Conservation (phyloP, 2,797 vertebrate genomes). For the Chaunax sp. region DNA sequence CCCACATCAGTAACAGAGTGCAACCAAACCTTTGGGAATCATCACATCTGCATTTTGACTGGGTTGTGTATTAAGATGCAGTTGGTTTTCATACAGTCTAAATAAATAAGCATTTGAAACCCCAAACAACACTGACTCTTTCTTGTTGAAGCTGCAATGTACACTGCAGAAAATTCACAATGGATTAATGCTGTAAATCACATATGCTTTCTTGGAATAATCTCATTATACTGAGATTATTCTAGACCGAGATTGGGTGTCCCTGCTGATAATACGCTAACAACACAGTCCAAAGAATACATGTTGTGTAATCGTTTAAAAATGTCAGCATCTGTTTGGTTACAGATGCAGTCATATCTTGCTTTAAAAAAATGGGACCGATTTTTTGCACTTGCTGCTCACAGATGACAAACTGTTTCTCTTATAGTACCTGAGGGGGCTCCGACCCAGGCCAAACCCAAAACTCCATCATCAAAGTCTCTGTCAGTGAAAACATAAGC, state of each 20-base stretch:
- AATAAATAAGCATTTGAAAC: conserved; percentile 13
- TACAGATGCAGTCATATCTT: not conserved
- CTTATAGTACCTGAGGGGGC: conserved; percentile 91
- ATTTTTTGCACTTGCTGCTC: not conserved
- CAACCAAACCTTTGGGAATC: conserved; percentile 14
- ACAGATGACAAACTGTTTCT: not conserved
- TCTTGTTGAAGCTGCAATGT: conserved; percentile 2
- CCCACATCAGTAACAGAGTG: conserved; percentile 3
- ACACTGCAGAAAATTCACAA: not conserved
- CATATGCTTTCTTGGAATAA: not conserved
- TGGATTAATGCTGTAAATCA: not conserved
- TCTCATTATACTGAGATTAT: not conserved
- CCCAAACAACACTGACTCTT: not conserved
- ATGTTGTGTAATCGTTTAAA: not conserved
- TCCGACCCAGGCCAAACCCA: conserved; percentile 98
- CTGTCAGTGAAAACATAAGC: conserved; percentile 98
- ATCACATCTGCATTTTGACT: conserved; percentile 17
- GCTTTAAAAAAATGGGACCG: not conserved
- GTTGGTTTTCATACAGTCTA: conserved; percentile 8
- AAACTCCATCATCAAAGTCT: conserved; percentile 97
- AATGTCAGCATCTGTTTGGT: not conserved
- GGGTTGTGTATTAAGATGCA: conserved; percentile 13
- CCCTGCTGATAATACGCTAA: not conserved
- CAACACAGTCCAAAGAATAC: not conserved
- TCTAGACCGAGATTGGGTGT: not conserved